Conservation (phyloP, 2,888 invertebrate species). For the Acrocera orbiculus region DNA sequence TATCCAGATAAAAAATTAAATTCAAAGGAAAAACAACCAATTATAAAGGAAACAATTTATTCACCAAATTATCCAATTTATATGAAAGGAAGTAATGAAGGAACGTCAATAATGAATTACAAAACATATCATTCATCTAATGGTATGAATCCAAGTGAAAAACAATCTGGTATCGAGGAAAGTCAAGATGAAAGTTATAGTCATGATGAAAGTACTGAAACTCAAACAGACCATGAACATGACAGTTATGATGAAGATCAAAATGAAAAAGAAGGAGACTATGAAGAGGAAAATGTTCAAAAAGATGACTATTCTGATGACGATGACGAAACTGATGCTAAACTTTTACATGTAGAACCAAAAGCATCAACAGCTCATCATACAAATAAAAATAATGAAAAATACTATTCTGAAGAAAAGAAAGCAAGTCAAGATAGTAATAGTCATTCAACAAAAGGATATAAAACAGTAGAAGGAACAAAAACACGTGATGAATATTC, state of each 20-base stretch:
- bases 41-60: no score
- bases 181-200: no score
- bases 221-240: not conserved
- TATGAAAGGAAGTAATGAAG: no score
- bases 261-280: not conserved
- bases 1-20: no score
- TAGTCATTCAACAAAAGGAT: slow-evolving; percentile 4
- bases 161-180: no score
- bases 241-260: not conserved
- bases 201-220: no score
- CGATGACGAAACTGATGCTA: slow-evolving; percentile 1
- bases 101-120: no score
- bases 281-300: not conserved
- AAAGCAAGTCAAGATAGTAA: not conserved
- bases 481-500: slow-evolving; percentile 5
- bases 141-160: no score
- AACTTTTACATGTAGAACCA: not conserved
- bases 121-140: no score
- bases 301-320: not conserved
- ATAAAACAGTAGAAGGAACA: slow-evolving; percentile 5
- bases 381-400: not conserved
- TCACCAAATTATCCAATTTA: no score
- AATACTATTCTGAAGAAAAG: slow-evolving; percentile 2
- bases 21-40: no score
- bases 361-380: no score